Evolutionary conservation across 2,113 vertebrate species (phyloP).

Genomic region (Muntiacus muntjak): DNA sequence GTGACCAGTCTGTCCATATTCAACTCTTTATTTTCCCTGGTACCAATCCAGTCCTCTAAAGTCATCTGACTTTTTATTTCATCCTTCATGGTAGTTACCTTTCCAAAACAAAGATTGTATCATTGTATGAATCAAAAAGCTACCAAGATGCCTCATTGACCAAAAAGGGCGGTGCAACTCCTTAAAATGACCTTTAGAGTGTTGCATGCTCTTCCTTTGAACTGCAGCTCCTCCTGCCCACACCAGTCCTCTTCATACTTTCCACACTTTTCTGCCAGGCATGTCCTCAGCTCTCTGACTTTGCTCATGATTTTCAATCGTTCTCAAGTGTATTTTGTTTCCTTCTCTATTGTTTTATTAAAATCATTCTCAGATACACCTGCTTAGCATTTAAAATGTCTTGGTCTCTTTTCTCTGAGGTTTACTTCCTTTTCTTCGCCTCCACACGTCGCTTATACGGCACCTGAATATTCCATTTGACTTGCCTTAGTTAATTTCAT

Average conservation of each 20-base stretch:
- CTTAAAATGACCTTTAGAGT: neutral
- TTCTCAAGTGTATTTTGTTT: neutral
- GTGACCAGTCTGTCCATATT: neutral
- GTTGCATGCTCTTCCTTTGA: rapidly evolving
- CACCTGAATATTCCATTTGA: neutral
- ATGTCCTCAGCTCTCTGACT: neutral
- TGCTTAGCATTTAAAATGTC: neutral
- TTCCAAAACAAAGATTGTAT: neutral
- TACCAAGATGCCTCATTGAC: neutral
- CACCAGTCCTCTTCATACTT: neutral
- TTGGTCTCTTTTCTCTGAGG: neutral
- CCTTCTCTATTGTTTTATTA: neutral
- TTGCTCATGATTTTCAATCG: neutral
- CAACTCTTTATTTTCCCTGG: neutral
- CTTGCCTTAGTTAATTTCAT: neutral
- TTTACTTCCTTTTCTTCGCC: neutral
- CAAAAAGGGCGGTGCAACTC: neutral
- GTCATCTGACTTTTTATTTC: neutral
- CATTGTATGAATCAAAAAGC: neutral
- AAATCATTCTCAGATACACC: neutral
- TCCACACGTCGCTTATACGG: neutral
- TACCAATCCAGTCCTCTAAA: neutral
- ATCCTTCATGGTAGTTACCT: neutral
- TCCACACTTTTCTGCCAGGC: neutral
- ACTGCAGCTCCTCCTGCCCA: neutral